These are phyloP conservation scores for Zosterops lateralis DNA, from an alignment of 2,113 vertebrate species.

Conservation along the genomic window DNA sequence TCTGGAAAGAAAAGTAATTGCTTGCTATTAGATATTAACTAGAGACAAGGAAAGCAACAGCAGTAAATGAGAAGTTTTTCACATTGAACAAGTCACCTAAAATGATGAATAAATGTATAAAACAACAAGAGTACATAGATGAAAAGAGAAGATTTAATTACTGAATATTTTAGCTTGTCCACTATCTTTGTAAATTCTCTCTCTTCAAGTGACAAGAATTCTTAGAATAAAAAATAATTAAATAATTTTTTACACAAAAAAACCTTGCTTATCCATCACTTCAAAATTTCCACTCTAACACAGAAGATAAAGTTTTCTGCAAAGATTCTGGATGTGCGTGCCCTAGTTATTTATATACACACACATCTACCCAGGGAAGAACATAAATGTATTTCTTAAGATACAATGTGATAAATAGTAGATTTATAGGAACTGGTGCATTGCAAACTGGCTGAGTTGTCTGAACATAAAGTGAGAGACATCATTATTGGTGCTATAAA, in stretches of 20 bases:
- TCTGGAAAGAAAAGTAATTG: background rate
- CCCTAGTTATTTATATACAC: background rate
- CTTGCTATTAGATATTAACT: background rate
- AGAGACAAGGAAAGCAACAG: background rate
- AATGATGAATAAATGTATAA: background rate
- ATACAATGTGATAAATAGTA: background rate
- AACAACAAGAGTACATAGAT: background rate
- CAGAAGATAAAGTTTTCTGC: background rate
- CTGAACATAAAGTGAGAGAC: background rate
- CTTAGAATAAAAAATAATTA: background rate
- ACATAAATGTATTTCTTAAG: background rate
- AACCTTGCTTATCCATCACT: background rate
- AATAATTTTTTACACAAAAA: background rate
- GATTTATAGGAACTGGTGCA: background rate
- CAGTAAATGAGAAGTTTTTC: background rate
- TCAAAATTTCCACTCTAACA: background rate
- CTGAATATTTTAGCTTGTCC: background rate
- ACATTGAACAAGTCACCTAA: background rate
- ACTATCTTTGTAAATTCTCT: background rate
- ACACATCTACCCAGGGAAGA: background rate
- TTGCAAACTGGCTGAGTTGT: background rate
- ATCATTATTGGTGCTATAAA: background rate
- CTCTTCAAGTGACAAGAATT: background rate
- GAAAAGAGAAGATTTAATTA: background rate
- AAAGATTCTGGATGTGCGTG: background rate